A percentile compares a stretch with the other conserved stretches of the same genome.
These are phyloP conservation scores for Alfaro cultratus DNA, from an alignment of 2,797 vertebrate species.

Conservation along the genomic window DNA sequence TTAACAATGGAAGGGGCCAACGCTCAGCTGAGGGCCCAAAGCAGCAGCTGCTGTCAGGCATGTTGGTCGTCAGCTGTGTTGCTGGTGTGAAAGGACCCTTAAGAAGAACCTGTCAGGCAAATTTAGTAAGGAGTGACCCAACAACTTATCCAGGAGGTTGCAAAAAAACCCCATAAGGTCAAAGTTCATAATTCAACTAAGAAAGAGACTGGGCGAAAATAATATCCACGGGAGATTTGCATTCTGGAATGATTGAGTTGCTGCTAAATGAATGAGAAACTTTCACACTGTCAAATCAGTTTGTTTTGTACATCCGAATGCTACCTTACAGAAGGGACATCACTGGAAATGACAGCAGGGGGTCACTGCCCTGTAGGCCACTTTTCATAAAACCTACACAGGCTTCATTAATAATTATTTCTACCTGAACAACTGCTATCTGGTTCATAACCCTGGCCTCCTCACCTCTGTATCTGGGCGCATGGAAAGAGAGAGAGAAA, in stretches of 20 bases:
- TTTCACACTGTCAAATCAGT: no score
- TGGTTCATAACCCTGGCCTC: background rate
- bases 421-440: background rate
- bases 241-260: no score
- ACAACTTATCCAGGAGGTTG: background rate
- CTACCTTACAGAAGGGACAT: no score
- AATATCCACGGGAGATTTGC: no score
- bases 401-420: background rate
- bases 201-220: background rate
- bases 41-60: background rate
- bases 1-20: background rate
- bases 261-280: no score
- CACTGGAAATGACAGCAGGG: no score
- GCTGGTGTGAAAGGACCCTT: background rate
- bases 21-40: background rate
- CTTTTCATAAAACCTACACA: background rate
- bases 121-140: background rate
- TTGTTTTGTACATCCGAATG: no score
- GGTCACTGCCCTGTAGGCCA: background rate
- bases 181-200: background rate
- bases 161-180: background rate
- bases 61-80: background rate
- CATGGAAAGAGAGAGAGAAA: background rate
- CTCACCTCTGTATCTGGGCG: background rate
- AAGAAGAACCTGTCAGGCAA: background rate